Percentiles rank a stretch among this genome's conserved stretches.
These are phyloP conservation scores for Seriola dumerili DNA, from an alignment of 2,113 vertebrate species.

Conservation along the genomic window DNA sequence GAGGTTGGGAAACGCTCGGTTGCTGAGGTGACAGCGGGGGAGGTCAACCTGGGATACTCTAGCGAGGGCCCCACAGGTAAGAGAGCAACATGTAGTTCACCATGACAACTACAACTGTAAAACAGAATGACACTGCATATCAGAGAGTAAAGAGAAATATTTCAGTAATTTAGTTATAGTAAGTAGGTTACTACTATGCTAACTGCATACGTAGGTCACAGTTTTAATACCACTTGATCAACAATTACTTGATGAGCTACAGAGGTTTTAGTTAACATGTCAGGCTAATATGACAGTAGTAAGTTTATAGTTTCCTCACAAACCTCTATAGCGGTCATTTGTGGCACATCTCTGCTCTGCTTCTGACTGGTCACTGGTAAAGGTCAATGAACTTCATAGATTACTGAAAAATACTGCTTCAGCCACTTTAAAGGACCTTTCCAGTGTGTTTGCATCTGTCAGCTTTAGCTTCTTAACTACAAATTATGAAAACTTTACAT, in stretches of 20 bases:
- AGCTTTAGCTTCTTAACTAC: not conserved
- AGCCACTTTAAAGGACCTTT: not conserved
- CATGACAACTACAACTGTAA: not conserved
- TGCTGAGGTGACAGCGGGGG: slow-evolving; percentile 66
- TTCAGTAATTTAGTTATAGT: not conserved
- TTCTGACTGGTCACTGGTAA: no score
- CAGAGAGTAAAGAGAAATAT: not conserved
- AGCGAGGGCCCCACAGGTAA: slow-evolving; percentile 72
- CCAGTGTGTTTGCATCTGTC: no score
- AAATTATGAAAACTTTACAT: not conserved
- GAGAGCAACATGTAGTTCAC: not conserved
- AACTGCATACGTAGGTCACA: no score
- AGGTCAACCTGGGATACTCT: slow-evolving; percentile 73
- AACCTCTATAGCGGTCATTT: not conserved
- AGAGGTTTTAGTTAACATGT: not conserved
- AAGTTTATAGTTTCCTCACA: not conserved
- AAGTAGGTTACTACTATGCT: not conserved
- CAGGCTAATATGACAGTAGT: not conserved
- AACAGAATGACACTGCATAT: not conserved
- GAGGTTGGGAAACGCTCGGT: slow-evolving; percentile 18
- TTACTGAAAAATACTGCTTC: no score
- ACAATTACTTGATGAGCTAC: not conserved
- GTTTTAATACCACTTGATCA: not conserved
- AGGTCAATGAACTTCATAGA: no score
- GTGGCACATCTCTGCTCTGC: not conserved